Percentiles rank a stretch among this genome's conserved stretches.
Conservation (phyloP, 2,113 vertebrate species). For the Anser brachyrhynchus region DNA sequence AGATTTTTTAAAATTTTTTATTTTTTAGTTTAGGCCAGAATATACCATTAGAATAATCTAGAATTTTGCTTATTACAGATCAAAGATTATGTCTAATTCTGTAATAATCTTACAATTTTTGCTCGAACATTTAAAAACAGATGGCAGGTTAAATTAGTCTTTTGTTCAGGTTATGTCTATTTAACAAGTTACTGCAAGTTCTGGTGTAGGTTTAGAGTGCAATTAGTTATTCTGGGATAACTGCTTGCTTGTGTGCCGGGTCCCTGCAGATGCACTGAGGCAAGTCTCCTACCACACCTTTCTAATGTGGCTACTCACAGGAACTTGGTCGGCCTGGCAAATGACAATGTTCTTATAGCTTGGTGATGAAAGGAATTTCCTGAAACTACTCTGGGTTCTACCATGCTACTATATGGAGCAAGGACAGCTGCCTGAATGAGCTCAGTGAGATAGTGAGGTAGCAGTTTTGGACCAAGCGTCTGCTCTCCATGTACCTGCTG, state of each 20-base stretch:
- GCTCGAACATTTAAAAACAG: background rate
- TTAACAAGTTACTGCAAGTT: background rate
- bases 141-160: background rate
- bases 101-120: background rate
- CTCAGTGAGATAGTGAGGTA: background rate
- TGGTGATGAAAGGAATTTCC: background rate
- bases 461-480: background rate
- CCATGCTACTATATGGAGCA: background rate
- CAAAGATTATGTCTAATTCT: background rate
- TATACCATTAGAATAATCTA: background rate
- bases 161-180: background rate
- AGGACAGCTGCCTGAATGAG: background rate
- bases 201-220: background rate
- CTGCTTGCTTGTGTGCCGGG: background rate
- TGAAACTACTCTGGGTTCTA: background rate
- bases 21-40: background rate
- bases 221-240: background rate
- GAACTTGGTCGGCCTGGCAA: background rate
- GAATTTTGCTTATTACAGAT: background rate
- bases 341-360: background rate
- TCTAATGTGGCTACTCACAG: fast-evolving
- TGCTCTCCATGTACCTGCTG: background rate
- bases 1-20: background rate
- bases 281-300: background rate
- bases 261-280: background rate